Conservation (phyloP, 37 sponge, comb jelly and placozoan genomes). For the Agelas oroides region DNA sequence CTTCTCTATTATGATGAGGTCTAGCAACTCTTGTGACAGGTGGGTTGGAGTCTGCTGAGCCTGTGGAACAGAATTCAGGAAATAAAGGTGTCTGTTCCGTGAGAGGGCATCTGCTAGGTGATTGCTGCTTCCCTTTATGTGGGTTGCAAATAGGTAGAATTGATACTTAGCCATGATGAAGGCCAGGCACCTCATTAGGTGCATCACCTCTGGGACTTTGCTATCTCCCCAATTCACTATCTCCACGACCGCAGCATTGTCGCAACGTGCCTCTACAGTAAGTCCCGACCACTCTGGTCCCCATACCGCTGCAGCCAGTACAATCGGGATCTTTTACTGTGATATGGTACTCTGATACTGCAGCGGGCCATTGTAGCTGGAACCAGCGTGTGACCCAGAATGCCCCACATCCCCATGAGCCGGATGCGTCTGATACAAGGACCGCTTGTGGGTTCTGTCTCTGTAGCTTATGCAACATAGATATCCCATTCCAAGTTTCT, state of each 20-base stretch:
- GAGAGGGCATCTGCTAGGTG: constrained; percentile 39
- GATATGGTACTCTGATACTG: neutral
- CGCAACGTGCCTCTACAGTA: neutral
- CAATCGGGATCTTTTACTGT: neutral
- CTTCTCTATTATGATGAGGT: neutral
- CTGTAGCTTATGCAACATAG: neutral
- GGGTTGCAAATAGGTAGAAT: neutral
- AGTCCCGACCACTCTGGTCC: neutral
- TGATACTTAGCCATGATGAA: constrained; percentile 12
- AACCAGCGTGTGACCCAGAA: constrained; percentile 18
- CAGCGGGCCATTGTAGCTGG: neutral
- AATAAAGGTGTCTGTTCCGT: neutral
- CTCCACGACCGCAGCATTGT: neutral
- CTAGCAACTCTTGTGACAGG: neutral
- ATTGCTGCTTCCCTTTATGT: neutral
- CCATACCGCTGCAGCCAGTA: neutral
- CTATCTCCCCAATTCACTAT: neutral
- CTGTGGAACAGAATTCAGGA: constrained; percentile 13
- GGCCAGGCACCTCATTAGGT: constrained; percentile 24
- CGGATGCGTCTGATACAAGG: constrained; percentile 14
- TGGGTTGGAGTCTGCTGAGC: neutral
- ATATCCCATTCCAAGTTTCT: constrained; percentile 16
- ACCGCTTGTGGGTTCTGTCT: neutral
- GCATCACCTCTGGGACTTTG: constrained; percentile 13
- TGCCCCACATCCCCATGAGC: constrained; percentile 40